Evolutionary conservation across 2,888 invertebrate species (phyloP).

Genomic region (Junonia oenone): DNA sequence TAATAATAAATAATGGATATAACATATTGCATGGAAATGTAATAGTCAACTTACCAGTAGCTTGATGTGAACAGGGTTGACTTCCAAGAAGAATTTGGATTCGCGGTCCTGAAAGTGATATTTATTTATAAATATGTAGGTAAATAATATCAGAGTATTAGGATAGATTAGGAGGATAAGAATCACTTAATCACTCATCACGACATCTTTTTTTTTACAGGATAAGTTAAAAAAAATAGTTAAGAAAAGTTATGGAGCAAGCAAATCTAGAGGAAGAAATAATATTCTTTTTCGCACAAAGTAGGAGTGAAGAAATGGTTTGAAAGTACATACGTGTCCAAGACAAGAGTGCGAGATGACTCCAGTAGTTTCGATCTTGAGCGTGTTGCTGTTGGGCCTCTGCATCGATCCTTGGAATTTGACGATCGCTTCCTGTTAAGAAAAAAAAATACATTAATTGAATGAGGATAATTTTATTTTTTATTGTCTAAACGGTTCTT

Average conservation of each 20-base stretch:
- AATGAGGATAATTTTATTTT: too few relatives aligned
- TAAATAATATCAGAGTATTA: too few relatives aligned
- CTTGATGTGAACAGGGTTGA: slow-evolving; percentile 54
- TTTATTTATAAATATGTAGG: too few relatives aligned
- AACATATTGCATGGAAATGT: background rate
- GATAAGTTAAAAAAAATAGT: too few relatives aligned
- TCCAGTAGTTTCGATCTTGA: slow-evolving; percentile 55
- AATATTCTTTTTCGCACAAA: too few relatives aligned
- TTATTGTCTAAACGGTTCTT: too few relatives aligned
- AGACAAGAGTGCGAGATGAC: slow-evolving; percentile 52
- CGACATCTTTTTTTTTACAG: too few relatives aligned
- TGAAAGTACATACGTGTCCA: slow-evolving; percentile 54
- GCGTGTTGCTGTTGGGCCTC: slow-evolving; percentile 44
- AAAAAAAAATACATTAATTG: too few relatives aligned
- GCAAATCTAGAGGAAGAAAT: background rate
- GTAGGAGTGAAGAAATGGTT: background rate
- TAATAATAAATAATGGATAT: too few relatives aligned
- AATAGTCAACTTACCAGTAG: slow-evolving; percentile 51
- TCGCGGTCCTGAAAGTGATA: slow-evolving; percentile 65
- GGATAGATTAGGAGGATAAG: too few relatives aligned
- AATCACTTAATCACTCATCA: too few relatives aligned
- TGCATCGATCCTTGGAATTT: slow-evolving; percentile 47
- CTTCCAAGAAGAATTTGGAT: slow-evolving; percentile 54
- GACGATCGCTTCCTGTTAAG: slow-evolving; percentile 52
- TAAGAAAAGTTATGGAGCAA: too few relatives aligned